Evolutionary conservation across 1,140 invertebrate species (phyloP).

Genomic region (Agraylea sexmaculata): DNA sequence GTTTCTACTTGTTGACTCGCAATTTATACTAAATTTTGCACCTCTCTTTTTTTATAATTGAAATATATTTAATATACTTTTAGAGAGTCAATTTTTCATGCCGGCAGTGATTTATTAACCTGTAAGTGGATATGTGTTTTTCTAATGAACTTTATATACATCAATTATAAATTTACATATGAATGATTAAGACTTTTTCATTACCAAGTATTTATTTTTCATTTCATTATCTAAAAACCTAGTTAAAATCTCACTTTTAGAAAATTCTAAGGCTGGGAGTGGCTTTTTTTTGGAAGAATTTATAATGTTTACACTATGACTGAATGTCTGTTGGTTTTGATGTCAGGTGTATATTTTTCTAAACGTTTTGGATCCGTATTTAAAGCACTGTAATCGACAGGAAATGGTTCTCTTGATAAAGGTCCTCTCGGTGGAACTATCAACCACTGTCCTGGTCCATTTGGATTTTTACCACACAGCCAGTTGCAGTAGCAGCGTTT

Average conservation of each 20-base stretch:
- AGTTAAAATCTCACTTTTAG: no score
- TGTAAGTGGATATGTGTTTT: no score
- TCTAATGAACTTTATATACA: slow-evolving; percentile 1
- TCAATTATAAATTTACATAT: slow-evolving; percentile 7
- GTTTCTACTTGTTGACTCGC: no score
- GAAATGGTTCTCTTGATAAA: slow-evolving; percentile 46
- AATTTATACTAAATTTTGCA: no score
- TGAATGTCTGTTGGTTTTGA: slow-evolving; percentile 54
- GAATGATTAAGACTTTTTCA: no score
- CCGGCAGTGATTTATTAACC: background rate
- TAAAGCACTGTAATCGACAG: slow-evolving; percentile 60
- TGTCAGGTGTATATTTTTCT: slow-evolving; percentile 55
- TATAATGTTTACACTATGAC: slow-evolving; percentile 55
- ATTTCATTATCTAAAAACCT: no score
- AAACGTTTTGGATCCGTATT: slow-evolving; percentile 54
- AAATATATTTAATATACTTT: background rate
- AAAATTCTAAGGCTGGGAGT: no score
- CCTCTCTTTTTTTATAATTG: background rate
- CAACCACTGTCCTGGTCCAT: slow-evolving; percentile 60
- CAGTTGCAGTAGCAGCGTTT: slow-evolving; percentile 60
- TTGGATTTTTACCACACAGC: slow-evolving; percentile 55
- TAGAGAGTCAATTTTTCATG: background rate
- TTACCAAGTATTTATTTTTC: no score
- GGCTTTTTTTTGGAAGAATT: no score
- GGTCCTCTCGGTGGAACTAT: slow-evolving; percentile 48